A percentile compares a stretch with the other conserved stretches of the same genome.
These are phyloP conservation scores for Drosophila dives DNA, from an alignment of 2,888 invertebrate species.

Conservation along the genomic window DNA sequence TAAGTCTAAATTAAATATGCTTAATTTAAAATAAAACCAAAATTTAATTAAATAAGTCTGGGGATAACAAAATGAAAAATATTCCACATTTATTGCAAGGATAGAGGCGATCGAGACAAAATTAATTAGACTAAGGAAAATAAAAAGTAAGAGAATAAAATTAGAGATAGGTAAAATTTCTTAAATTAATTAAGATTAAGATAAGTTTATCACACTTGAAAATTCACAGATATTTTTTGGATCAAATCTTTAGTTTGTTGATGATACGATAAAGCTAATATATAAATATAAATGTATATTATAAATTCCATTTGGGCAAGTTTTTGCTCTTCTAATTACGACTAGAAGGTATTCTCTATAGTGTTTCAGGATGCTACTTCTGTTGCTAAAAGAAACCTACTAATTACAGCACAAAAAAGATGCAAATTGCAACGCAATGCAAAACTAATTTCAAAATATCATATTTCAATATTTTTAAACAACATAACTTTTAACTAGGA, in stretches of 20 bases:
- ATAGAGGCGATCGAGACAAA: background rate
- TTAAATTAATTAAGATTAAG: background rate
- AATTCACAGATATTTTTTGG: background rate
- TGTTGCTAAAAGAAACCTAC: background rate
- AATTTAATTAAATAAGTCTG: background rate
- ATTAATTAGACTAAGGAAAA: background rate
- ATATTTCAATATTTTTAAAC: constrained; percentile 36
- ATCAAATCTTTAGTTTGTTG: background rate
- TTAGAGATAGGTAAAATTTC: background rate
- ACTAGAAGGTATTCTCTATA: background rate
- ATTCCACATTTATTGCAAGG: background rate
- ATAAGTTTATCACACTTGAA: background rate
- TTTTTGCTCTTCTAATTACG: background rate
- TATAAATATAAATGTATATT: background rate
- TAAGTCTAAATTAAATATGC: background rate
- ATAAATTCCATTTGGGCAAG: background rate
- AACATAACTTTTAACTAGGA: constrained; percentile 32
- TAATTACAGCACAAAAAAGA: constrained; percentile 1
- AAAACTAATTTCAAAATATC: constrained; percentile 53
- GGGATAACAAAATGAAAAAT: background rate
- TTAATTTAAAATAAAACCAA: background rate
- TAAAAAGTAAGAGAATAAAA: background rate
- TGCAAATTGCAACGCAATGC: constrained; percentile 12
- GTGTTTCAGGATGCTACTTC: background rate
- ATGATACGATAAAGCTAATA: background rate